Evolutionary conservation across 2,888 invertebrate species (phyloP).

Genomic region (Diaperis boleti): DNA sequence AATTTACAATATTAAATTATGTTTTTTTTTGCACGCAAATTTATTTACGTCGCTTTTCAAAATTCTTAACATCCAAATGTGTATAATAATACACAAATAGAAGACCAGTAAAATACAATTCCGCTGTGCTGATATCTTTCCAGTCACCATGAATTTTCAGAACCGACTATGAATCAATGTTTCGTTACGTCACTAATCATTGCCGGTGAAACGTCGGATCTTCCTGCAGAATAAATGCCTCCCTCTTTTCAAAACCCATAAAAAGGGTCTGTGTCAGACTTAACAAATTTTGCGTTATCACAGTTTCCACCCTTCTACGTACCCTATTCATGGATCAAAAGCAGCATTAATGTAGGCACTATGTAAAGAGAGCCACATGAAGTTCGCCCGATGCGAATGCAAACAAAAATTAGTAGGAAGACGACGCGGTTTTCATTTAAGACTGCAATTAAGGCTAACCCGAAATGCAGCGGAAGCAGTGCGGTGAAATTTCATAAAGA

Average conservation of each 20-base stretch:
- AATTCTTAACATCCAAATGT: too few species aligned
- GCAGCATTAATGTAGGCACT: background rate
- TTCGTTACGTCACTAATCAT: too few species aligned
- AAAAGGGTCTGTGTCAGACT: background rate
- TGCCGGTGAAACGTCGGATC: background rate
- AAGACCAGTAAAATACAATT: too few species aligned
- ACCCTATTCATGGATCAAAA: slow-evolving; percentile 5
- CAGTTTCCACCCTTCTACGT: slow-evolving; percentile 1
- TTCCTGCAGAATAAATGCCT: slow-evolving; percentile 3
- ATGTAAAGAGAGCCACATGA: slow-evolving; percentile 1
- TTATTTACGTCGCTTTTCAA: too few species aligned
- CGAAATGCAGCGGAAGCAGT: slow-evolving; percentile 17
- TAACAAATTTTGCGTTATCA: slow-evolving; percentile 9
- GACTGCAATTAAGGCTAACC: slow-evolving; percentile 18
- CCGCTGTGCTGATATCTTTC: too few species aligned
- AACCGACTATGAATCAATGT: too few species aligned
- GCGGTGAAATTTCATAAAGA: slow-evolving; percentile 35
- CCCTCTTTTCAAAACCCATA: background rate
- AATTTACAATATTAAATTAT: too few species aligned
- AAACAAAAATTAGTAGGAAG: background rate
- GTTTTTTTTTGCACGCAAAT: too few species aligned
- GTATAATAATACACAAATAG: too few species aligned
- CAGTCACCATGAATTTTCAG: too few species aligned
- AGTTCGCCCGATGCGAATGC: background rate
- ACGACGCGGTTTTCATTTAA: background rate